Conservation (phyloP, 2,888 invertebrate species). For the Drosophila kuntzei region DNA sequence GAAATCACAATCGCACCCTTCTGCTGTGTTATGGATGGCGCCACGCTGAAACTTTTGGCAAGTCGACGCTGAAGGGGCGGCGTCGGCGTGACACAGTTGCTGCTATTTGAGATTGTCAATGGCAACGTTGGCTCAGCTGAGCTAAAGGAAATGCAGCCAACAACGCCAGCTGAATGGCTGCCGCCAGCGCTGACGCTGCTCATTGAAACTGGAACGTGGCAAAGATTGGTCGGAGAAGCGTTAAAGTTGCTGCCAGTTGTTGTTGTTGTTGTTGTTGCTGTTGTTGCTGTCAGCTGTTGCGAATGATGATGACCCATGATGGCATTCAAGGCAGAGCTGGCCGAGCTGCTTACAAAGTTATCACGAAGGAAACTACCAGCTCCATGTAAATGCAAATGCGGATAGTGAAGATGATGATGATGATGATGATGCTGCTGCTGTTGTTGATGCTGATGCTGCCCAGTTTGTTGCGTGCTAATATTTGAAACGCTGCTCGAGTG, state of each 20-base stretch:
- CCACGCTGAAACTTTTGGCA: constrained; percentile 96
- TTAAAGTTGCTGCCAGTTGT: constrained; percentile 43
- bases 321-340: constrained; percentile 83
- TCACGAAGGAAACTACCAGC: constrained; percentile 82
- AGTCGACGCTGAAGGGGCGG: constrained; percentile 95
- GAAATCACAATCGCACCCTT: constrained; percentile 85
- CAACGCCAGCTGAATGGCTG: constrained; percentile 84
- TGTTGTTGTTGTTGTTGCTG: no score
- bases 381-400: constrained; percentile 81
- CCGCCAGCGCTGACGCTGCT: constrained; percentile 84
- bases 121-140: constrained; percentile 44
- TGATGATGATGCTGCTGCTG: constrained; percentile 67
- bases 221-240: constrained; percentile 46
- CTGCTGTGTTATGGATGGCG: constrained; percentile 87
- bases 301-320: constrained; percentile 80
- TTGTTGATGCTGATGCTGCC: constrained; percentile 39
- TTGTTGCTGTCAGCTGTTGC: constrained; percentile 48
- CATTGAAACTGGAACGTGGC: constrained; percentile 24
- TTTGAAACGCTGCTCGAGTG: constrained; percentile 74
- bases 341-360: constrained; percentile 83
- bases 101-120: constrained; percentile 31
- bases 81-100: constrained; percentile 87
- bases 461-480: constrained; percentile 57
- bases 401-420: constrained; percentile 72
- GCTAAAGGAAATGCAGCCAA: constrained; percentile 80